Evolutionary conservation across 2,888 invertebrate species (phyloP), one percentile per base, ranked within the genome.

Genomic region (Omphaloscelis lunosa): DNA sequence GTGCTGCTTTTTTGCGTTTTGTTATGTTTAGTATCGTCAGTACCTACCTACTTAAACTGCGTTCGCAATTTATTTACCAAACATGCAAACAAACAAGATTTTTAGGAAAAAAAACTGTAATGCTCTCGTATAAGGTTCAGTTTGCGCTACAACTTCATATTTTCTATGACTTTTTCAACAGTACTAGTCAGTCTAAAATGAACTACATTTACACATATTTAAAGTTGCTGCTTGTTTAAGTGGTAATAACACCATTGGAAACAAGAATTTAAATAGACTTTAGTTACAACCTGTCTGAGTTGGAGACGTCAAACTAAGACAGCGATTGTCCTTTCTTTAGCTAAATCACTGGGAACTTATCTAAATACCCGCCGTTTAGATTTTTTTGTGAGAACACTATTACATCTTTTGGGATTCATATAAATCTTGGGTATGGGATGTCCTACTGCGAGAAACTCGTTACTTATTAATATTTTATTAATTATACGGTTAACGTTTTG

Each of bases 401-500:
- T 15, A 51, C 2, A 9, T 63, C 1, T 45, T 62, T 48, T 39
- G 1, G 15, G 3, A 58, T 48, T 27, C 17, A 68, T 17, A 27
- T 17, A 41, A 27, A 6, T 51, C 45, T 61, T 53, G 15, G 12
- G 34, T 70, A 51, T 56, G 15, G 39, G 17, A 73, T 41, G 15
- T 51, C 80, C 66, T 66, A 71, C 84, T 79, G 80, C 20, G 84
- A 65, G 23, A 59, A 70, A 80, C 75, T 69, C 45, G 73, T 88
- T 79, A 78, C 63, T 39, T 65, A 79, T 80, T 73, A 82, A 73
- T 67, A 80, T 87, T 79, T 66, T 76, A 86, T 81, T 80, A 89
- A 87, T 82, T 88, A 84, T 72, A 80, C 66, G 69, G 76, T 77
- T 75, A 77, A 70, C 66, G 51, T 69, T 82, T 83, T 76, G 27